Conservation (phyloP, 2,888 invertebrate species). For the Ephialtes manifestator region DNA sequence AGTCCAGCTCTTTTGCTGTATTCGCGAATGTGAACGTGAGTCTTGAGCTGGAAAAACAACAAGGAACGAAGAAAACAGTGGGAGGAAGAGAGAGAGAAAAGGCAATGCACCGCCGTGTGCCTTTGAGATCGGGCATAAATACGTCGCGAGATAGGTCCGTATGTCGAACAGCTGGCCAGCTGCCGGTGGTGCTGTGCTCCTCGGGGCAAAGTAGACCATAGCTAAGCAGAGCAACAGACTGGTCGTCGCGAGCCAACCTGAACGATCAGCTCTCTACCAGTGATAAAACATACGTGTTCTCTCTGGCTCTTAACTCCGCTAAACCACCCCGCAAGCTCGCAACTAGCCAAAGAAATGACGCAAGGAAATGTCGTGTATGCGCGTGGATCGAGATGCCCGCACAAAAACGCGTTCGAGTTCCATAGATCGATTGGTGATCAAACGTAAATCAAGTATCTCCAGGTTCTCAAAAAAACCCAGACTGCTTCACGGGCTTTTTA, state of each 20-base stretch:
- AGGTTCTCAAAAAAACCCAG: conserved; percentile 13
- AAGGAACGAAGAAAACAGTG: conserved; percentile 7
- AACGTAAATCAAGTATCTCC: conserved; percentile 52
- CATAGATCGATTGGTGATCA: conserved; percentile 72
- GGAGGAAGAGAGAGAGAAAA: conserved; percentile 57
- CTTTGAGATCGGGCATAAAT: conserved; percentile 66
- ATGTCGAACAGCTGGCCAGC: conserved; percentile 69
- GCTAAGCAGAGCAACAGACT: not conserved
- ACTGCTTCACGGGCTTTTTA: not conserved
- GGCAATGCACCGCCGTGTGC: conserved; percentile 30
- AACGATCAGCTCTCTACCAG: conserved; percentile 27
- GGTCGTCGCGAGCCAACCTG: conserved; percentile 10
- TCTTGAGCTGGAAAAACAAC: conserved; percentile 19
- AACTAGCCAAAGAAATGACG: conserved; percentile 33
- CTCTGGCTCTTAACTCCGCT: conserved; percentile 24
- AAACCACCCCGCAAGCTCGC: conserved; percentile 47
- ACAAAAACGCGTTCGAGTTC: conserved; percentile 68
- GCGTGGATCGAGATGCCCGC: conserved; percentile 29
- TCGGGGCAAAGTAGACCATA: conserved; percentile 14
- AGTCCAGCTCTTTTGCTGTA: not conserved
- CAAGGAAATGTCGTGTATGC: conserved; percentile 25
- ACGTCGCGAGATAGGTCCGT: conserved; percentile 69
- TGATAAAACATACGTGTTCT: conserved; percentile 67
- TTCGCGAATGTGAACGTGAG: conserved; percentile 10
- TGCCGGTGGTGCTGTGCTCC: conserved; percentile 3